A percentile compares a stretch with the other conserved stretches of the same genome.
These are phyloP conservation scores for Sphinx pinastri DNA, from an alignment of 2,888 invertebrate genomes.

Conservation along the genomic window DNA sequence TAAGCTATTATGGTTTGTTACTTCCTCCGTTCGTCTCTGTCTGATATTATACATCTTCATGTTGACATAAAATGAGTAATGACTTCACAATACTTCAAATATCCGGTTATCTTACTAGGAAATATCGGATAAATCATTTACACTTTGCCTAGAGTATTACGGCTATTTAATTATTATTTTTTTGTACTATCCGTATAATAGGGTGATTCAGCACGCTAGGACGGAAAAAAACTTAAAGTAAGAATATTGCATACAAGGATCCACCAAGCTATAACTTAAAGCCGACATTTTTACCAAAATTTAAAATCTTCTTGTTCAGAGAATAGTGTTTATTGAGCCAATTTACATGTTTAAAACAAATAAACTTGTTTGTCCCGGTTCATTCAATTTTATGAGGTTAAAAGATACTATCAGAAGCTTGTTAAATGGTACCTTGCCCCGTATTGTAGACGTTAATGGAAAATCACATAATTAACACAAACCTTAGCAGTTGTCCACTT, in stretches of 20 bases:
- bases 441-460: not conserved
- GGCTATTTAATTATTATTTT: not conserved
- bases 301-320: too few species aligned
- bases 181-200: too few species aligned
- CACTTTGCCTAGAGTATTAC: not conserved
- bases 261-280: too few species aligned
- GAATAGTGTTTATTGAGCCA: too few species aligned
- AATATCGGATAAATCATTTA: not conserved
- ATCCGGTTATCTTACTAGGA: slow-evolving; percentile 1
- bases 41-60: not conserved
- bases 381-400: too few species aligned
- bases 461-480: slow-evolving; percentile 33
- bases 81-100: not conserved
- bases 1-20: not conserved
- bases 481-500: slow-evolving; percentile 26
- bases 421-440: not conserved
- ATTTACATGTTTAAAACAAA: too few species aligned
- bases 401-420: not conserved
- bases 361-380: too few species aligned
- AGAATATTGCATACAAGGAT: too few species aligned
- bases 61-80: not conserved
- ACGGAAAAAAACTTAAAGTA: too few species aligned
- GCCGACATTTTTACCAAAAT: too few species aligned
- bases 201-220: too few species aligned
- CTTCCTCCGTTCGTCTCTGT: not conserved